A percentile compares a stretch with the other conserved stretches of the same genome.
phyloP scores from a whole-genome alignment of 2,113 vertebrate genomes.

The Aphelocoma coerulescens region DNA sequence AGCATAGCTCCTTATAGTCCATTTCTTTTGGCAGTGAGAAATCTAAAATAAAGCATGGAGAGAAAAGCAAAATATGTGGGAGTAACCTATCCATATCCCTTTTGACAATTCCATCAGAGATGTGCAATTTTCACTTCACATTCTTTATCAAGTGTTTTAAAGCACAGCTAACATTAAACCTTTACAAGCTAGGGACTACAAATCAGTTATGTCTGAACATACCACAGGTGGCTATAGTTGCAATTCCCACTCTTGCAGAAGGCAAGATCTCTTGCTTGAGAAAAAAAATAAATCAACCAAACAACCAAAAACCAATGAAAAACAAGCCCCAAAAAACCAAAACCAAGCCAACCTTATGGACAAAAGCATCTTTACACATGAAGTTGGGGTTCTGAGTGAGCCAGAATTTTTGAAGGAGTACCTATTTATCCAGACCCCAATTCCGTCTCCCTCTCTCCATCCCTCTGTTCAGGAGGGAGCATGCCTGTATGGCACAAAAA shows the following conservation, averaged over 20 bases:
- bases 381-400: not conserved
- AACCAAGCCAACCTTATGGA: not conserved
- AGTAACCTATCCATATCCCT: not conserved
- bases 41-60: not conserved
- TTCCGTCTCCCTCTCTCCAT: not conserved
- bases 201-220: not conserved
- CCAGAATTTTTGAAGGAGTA: not conserved
- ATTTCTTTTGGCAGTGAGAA: not conserved
- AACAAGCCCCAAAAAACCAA: not conserved
- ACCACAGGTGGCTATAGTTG: not conserved
- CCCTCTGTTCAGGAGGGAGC: not conserved
- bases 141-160: not conserved
- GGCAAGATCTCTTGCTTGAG: not conserved
- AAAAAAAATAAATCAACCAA: not conserved
- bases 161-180: not conserved
- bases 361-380: not conserved
- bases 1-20: fast-evolving
- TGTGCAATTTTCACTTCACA: not conserved
- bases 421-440: not conserved
- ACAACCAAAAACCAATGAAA: not conserved
- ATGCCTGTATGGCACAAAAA: too few species aligned
- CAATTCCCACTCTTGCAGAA: not conserved
- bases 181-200: not conserved
- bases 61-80: not conserved
- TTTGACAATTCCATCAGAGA: not conserved